Evolutionary conservation across 2,797 vertebrate species (phyloP).

Genomic region (Pristis pectinata): DNA sequence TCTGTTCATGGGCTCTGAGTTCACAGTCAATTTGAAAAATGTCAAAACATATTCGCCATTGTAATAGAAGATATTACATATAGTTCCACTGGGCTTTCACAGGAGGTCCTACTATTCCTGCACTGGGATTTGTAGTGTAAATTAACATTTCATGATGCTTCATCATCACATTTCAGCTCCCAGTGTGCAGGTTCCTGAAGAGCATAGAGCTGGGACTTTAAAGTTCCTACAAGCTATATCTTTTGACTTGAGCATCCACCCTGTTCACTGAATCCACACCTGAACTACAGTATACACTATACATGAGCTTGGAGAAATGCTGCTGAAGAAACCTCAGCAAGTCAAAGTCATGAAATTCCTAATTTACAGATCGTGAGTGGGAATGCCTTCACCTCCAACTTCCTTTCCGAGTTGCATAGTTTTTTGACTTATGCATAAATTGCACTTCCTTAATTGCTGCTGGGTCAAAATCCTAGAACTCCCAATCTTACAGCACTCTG

Average conservation of each 20-base stretch:
- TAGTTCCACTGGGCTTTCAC: not conserved
- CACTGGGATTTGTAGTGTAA: not conserved
- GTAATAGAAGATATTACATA: not conserved
- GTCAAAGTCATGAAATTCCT: no score
- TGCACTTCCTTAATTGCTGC: not conserved
- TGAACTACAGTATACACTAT: not conserved
- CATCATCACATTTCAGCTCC: not conserved
- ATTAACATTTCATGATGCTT: not conserved
- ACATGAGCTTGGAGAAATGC: no score
- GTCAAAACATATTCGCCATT: conserved; percentile 26
- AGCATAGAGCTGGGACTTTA: not conserved
- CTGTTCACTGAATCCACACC: not conserved
- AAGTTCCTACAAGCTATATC: not conserved
- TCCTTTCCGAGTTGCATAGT: not conserved
- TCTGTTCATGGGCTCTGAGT: not conserved
- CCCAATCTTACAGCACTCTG: not conserved
- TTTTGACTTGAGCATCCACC: not conserved
- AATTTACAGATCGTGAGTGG: not conserved
- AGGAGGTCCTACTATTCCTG: not conserved
- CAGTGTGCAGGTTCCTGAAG: not conserved
- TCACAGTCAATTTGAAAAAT: conserved; percentile 24
- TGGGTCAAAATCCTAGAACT: not conserved
- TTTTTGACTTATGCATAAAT: not conserved
- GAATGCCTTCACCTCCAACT: not conserved
- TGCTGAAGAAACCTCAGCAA: no score